phyloP scores from a whole-genome alignment of 2,888 invertebrate species.

The Drosophila tripunctata region DNA sequence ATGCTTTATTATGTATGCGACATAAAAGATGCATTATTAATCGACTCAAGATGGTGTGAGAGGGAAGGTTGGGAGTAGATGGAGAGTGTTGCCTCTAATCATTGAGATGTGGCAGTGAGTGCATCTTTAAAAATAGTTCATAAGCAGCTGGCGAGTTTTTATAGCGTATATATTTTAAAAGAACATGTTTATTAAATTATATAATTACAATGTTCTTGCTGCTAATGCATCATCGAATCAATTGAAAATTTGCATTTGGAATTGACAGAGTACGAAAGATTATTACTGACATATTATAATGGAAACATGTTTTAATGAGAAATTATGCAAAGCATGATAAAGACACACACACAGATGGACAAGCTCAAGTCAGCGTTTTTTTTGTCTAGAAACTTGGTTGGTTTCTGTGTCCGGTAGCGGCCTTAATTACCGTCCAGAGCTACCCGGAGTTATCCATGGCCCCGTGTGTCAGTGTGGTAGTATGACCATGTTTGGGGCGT shows the following conservation, averaged over 20 bases:
- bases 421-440: slow-evolving; percentile 67
- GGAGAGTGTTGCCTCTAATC: background rate
- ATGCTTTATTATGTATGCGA: slow-evolving; percentile 62
- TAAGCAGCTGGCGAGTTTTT: slow-evolving; percentile 36
- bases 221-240: slow-evolving; percentile 56
- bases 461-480: slow-evolving; percentile 22
- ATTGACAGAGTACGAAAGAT: slow-evolving; percentile 45
- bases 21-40: slow-evolving; percentile 72
- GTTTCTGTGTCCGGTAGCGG: slow-evolving; percentile 69
- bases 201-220: slow-evolving; percentile 8
- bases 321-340: slow-evolving; percentile 68
- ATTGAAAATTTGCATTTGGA: slow-evolving; percentile 66
- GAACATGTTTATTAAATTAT: slow-evolving; percentile 69
- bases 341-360: background rate
- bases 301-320: slow-evolving; percentile 77
- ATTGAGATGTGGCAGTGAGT: slow-evolving; percentile 46
- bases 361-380: slow-evolving; percentile 35
- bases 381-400: slow-evolving; percentile 15
- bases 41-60: slow-evolving; percentile 6
- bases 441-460: slow-evolving; percentile 31
- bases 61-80: background rate
- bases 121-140: slow-evolving; percentile 80
- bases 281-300: slow-evolving; percentile 77
- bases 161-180: too few relatives aligned
- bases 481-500: slow-evolving; percentile 59